Evolutionary conservation across 2,888 invertebrate species (phyloP), one percentile per base, ranked within the genome.

Genomic region (Acronicta psi): DNA sequence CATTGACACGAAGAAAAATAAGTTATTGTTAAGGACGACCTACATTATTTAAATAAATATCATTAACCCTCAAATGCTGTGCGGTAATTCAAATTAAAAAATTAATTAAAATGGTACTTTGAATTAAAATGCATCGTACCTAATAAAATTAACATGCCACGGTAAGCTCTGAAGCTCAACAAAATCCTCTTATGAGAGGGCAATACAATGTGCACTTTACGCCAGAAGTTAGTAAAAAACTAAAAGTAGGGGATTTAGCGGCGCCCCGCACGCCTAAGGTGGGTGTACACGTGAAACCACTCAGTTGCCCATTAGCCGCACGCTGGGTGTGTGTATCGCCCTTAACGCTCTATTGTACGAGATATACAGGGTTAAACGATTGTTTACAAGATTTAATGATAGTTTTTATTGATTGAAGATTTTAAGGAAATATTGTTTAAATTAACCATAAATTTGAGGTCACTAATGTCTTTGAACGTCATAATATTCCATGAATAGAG

Each of bases 211-310:
- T 88, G 82, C 81, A 73, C 76, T 78, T 76, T 77, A 75, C 77
- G 82, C 77, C 77, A 75, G 75, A 80, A 72, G 75, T 76, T 76
- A 56, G 82, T 87, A 90, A 91, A 91, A 91, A 91, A 90, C 86
- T 88, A 86, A 87, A 86, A 87, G 88, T 84, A 71, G 79, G 82
- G 86, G 87, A 81, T 84, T 82, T 84, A 77, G 72, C 68, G 77
- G 77, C 80, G 53, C 82, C 85, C 85, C 82, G 76, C 80, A 73
- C 70, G 84, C 81, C 77, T 81, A 85, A 87, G 89, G 90, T 87
- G 87, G 64, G 83, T 54, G 76, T 85, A 91, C 91, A 92, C 83
- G 91, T 81, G 87, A 91, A 91, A 87, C 90, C 92, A 92, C 92
- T 92, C 91, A 88, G 83, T 79, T 77, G 59, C 75, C 84, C 86